Conservation (phyloP, 2,797 vertebrate genomes). For the Strix occidentalis region DNA sequence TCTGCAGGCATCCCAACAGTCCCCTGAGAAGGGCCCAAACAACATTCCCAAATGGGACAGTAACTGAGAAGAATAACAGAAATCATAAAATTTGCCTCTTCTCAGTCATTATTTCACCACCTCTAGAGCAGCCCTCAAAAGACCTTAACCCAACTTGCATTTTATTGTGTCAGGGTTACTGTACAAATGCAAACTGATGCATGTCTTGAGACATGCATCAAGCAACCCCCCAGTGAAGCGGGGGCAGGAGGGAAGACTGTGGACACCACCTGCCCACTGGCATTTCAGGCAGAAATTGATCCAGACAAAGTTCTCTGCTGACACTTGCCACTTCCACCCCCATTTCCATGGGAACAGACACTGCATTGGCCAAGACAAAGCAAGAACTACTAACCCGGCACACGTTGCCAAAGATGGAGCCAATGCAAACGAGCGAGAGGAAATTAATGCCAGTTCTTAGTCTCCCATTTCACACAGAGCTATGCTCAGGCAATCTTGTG, state of each 20-base stretch:
- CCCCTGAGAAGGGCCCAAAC: background rate
- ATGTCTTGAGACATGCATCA: background rate
- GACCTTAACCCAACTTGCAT: background rate
- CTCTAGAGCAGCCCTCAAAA: background rate
- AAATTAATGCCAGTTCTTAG: conserved; percentile 36
- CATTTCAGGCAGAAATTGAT: background rate
- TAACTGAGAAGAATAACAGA: background rate
- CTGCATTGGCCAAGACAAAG: conserved; percentile 17
- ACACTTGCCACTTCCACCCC: conserved; percentile 2
- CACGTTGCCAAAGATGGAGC: background rate
- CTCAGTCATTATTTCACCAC: background rate
- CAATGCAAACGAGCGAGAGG: conserved; percentile 3
- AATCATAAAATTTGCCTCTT: background rate
- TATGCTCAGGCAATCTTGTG: background rate
- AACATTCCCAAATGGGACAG: background rate
- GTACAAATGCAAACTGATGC: background rate
- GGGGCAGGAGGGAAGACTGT: background rate
- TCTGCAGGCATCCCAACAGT: background rate
- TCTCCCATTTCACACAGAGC: conserved; percentile 2
- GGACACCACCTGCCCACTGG: background rate
- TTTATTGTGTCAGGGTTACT: background rate
- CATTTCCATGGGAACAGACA: conserved; percentile 55
- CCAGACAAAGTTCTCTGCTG: background rate
- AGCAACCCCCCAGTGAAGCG: accelerated
- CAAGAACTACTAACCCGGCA: background rate